Conservation (phyloP, 1,140 invertebrate genomes). For the Caenorhabditis inopinata region DNA sequence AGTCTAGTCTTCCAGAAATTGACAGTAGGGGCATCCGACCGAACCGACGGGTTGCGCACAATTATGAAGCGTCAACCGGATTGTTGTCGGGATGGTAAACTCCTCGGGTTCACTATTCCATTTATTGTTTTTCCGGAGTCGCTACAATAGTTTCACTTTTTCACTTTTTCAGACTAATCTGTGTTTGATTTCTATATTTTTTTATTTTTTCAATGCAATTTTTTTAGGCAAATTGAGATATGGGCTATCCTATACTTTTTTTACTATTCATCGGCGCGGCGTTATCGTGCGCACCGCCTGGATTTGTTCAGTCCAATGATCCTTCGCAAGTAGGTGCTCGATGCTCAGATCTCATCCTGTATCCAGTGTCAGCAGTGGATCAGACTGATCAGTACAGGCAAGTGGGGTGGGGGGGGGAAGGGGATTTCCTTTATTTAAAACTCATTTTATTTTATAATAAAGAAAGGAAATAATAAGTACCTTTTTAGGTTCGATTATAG, state of each 20-base stretch:
- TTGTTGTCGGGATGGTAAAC: not conserved
- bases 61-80: conserved; percentile 20
- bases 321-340: conserved; percentile 60
- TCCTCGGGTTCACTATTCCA: not conserved
- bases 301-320: conserved; percentile 56
- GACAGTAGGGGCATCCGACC: not conserved
- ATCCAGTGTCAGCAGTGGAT: conserved; percentile 65
- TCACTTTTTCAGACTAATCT: not conserved
- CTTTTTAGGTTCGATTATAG: conserved; percentile 63
- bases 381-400: conserved; percentile 64
- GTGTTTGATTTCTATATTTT: too few species aligned
- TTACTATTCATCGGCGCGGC: not conserved
- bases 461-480: too few species aligned
- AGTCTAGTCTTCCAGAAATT: conserved; percentile 9
- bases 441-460: too few species aligned
- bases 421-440: too few species aligned
- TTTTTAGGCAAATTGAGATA: not conserved
- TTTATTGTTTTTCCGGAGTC: not conserved
- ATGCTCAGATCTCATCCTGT: conserved; percentile 64
- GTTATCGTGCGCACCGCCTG: conserved; percentile 52
- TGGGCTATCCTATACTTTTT: too few species aligned
- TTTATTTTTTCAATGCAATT: not conserved
- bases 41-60: not conserved
- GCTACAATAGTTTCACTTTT: too few species aligned
- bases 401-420: too few species aligned